Percentiles rank a stretch among this genome's conserved stretches.
These are phyloP conservation scores for Galeopsomyia nigrocyanea DNA, from an alignment of 2,888 invertebrate species.

Conservation along the genomic window DNA sequence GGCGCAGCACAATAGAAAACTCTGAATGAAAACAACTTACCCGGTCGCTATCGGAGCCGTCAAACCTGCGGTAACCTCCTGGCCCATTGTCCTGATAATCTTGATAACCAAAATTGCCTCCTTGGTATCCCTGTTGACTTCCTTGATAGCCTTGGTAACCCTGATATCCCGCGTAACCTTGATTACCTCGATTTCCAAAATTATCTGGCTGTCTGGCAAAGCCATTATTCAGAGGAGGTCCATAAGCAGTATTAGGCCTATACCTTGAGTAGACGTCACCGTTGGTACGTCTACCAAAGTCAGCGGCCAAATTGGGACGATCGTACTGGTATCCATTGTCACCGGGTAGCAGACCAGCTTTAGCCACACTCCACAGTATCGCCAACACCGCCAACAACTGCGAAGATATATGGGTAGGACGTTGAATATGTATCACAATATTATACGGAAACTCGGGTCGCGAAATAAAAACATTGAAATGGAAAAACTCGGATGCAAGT, in stretches of 20 bases:
- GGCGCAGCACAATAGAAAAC: neutral
- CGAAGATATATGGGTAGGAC: neutral
- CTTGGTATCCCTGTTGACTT: neutral
- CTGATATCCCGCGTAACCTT: conserved; percentile 11
- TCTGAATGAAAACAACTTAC: conserved; percentile 50
- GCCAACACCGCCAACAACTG: too few relatives aligned
- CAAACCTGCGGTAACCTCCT: conserved; percentile 50
- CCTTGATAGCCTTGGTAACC: conserved; percentile 15
- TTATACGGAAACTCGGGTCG: too few relatives aligned
- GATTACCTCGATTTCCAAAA: conserved; percentile 12
- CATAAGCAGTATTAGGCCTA: conserved; percentile 5
- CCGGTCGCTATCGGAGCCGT: conserved; percentile 55
- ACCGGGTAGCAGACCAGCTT: conserved; percentile 13
- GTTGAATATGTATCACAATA: too few relatives aligned
- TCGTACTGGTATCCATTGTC: conserved; percentile 60
- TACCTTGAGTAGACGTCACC: neutral
- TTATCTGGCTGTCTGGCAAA: neutral
- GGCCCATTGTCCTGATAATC: conserved; percentile 29
- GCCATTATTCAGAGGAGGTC: neutral
- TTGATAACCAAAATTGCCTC: conserved; percentile 23
- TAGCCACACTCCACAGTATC: neutral
- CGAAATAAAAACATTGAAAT: too few relatives aligned
- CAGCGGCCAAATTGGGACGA: conserved; percentile 57
- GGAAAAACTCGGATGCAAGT: too few relatives aligned
- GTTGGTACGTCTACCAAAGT: conserved; percentile 48